Conservation (phyloP, 2,113 vertebrate species). For the Sturnira hondurensis region DNA sequence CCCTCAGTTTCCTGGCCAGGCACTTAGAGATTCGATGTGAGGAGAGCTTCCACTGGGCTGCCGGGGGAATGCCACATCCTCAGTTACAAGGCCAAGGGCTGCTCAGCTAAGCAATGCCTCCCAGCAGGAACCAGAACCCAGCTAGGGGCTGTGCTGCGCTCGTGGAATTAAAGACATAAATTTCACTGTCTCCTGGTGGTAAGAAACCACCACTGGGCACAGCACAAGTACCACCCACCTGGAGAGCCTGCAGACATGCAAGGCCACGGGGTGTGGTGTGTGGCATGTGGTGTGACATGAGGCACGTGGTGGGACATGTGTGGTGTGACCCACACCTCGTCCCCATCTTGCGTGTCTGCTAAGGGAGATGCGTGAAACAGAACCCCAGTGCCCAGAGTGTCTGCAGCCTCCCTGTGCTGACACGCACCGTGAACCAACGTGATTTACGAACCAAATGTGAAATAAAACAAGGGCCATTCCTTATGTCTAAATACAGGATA, state of each 20-base stretch:
- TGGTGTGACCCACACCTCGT: background rate
- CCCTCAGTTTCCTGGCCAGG: background rate
- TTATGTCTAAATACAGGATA: background rate
- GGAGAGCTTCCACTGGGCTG: background rate
- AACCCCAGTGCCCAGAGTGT: background rate
- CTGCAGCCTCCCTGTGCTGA: too few relatives aligned
- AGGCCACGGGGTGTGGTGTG: background rate
- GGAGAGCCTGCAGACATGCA: accelerated
- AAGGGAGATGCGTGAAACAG: background rate
- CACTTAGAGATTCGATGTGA: background rate
- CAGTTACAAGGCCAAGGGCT: background rate
- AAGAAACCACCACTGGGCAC: background rate
- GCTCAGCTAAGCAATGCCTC: background rate
- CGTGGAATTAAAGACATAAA: background rate
- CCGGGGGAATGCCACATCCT: background rate
- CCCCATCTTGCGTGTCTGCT: too few relatives aligned
- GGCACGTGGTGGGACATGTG: background rate
- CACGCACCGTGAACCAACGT: background rate
- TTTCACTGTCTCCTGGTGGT: background rate
- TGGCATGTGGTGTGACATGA: accelerated
- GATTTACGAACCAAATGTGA: background rate
- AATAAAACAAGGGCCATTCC: background rate
- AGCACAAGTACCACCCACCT: background rate
- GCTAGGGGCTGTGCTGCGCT: background rate
- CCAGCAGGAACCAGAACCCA: background rate